Evolutionary conservation across 2,113 vertebrate species (phyloP).

Genomic region (Porphyrio hochstetteri): DNA sequence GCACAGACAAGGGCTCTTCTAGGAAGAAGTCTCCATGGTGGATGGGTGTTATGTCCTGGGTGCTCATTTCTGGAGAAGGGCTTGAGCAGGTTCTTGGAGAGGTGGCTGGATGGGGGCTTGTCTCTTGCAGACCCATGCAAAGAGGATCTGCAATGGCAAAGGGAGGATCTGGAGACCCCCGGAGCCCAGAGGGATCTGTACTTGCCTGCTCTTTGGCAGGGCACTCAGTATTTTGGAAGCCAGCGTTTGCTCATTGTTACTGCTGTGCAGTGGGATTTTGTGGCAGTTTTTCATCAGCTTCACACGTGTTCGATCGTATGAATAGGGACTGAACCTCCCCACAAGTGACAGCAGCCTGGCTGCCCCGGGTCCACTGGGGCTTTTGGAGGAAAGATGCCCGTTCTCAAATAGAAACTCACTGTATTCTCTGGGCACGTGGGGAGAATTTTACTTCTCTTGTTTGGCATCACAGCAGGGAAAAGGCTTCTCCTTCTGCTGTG

Average conservation of each 20-base stretch:
- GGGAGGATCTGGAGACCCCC: not conserved
- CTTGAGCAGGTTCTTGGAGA: not conserved
- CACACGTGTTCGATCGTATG: conserved; percentile 15
- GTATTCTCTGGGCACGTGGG: not conserved
- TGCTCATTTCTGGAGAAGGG: not conserved
- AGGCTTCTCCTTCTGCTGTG: not conserved
- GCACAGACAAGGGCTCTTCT: rapidly evolving
- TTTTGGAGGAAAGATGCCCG: not conserved
- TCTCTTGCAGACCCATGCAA: not conserved
- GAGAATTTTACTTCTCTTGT: not conserved
- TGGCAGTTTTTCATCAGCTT: conserved; percentile 31
- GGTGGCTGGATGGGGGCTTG: not conserved
- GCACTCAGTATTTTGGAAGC: not conserved
- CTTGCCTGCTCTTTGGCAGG: conserved; percentile 21
- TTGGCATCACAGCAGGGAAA: not conserved
- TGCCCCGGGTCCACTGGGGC: not conserved
- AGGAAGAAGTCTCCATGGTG: not conserved
- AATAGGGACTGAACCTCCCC: not conserved
- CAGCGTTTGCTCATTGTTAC: conserved; percentile 29
- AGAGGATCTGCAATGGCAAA: not conserved
- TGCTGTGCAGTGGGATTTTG: conserved; percentile 48
- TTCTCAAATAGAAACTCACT: conserved; percentile 1
- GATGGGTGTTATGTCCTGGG: not conserved
- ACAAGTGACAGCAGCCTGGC: conserved; percentile 30
- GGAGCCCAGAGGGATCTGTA: not conserved